Conservation (phyloP, 2,113 vertebrate genomes). For the Uria lomvia region DNA sequence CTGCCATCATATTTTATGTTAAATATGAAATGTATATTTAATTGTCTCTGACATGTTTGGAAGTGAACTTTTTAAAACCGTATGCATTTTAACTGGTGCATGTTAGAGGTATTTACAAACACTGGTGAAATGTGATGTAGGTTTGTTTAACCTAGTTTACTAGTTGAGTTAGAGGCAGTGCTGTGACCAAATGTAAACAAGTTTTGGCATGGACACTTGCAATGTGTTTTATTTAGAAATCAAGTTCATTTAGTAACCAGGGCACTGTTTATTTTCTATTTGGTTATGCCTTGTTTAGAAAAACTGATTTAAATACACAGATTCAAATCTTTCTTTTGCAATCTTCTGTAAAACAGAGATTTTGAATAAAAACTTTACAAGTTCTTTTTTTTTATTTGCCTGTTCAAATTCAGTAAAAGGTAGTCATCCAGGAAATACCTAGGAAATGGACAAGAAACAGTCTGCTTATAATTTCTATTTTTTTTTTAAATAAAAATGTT, state of each 20-base stretch:
- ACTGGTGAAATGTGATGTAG: conserved; percentile 3
- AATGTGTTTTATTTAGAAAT: not conserved
- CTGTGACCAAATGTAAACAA: conserved; percentile 31
- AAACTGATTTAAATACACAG: not conserved
- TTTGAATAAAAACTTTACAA: not conserved
- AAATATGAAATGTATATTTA: not conserved
- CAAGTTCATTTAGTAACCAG: not conserved
- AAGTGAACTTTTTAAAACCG: not conserved
- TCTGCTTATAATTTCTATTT: not conserved
- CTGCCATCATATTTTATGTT: not conserved
- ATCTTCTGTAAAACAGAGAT: not conserved
- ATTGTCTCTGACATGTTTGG: conserved; percentile 14
- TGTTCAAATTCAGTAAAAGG: not conserved
- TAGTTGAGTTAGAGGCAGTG: not conserved
- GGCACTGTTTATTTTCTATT: not conserved
- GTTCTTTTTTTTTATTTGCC: not conserved
- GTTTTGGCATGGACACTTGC: not conserved
- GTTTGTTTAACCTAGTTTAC: conserved; percentile 32
- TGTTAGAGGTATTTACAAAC: conserved; percentile 24
- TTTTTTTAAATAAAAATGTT: not conserved
- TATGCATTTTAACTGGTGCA: not conserved
- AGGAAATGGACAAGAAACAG: not conserved
- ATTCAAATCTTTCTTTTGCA: not conserved
- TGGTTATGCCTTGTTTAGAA: not conserved
- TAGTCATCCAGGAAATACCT: not conserved